Evolutionary conservation across 2,113 vertebrate genomes (phyloP).

Genomic region (Stomatorhinus ivindoensis): DNA sequence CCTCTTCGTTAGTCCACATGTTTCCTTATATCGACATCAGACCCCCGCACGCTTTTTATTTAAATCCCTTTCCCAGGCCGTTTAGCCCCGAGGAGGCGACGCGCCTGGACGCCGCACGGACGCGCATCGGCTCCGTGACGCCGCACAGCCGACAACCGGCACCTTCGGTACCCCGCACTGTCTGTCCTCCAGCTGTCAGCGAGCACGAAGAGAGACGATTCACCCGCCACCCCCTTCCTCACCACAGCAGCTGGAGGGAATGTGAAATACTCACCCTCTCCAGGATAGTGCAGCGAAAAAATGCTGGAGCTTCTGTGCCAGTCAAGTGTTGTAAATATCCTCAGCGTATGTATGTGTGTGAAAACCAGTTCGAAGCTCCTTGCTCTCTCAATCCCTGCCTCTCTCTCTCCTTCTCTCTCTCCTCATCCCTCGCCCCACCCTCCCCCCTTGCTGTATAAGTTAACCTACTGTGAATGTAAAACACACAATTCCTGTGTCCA

Average conservation of each 20-base stretch:
- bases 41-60: not conserved
- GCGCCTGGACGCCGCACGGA: not conserved
- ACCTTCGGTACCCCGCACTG: not conserved
- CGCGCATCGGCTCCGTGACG: not conserved
- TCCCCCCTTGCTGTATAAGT: conserved; percentile 40
- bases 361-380: conserved; percentile 19
- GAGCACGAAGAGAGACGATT: not conserved
- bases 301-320: conserved; percentile 32
- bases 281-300: conserved; percentile 22
- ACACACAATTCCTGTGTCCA: conserved; percentile 56
- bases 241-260: not conserved
- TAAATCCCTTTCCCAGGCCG: not conserved
- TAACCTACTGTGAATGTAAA: conserved; percentile 40
- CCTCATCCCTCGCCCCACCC: not conserved
- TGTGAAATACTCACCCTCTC: conserved; percentile 33
- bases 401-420: conserved; percentile 28
- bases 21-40: not conserved
- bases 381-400: conserved; percentile 4
- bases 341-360: conserved; percentile 23
- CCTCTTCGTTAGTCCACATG: not conserved
- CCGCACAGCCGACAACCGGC: not conserved
- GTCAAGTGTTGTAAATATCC: conserved; percentile 26
- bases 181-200: not conserved
- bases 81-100: not conserved
- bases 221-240: not conserved